Evolutionary conservation across 1,140 invertebrate genomes (phyloP), one percentile per base, ranked within the genome.

Genomic region (Drosophila lacteicornis): DNA sequence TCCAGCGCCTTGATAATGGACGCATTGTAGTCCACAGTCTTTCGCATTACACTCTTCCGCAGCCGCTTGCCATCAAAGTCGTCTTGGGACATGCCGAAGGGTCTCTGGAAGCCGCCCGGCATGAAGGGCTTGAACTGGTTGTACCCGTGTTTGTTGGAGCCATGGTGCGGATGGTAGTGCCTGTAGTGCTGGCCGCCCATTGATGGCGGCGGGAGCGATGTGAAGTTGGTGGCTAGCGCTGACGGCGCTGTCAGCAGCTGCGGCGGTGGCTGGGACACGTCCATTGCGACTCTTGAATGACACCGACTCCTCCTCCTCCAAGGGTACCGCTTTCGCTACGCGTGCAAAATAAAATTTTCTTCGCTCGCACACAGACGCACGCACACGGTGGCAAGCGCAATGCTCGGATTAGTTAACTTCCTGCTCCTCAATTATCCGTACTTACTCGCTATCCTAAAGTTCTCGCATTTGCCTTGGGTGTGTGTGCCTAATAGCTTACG

Each of bases 1-100:
- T 99, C 97, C 80, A 99, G 93, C 85, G 96, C 96, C 92, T 97
- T 97, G 57, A 99, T 97, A 79, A 99, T 96, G 38, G 98, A 96
- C n/a, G 98, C 96, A 95, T 99, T 99, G 93, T 99, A 99, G 94
- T 99, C 99, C 46, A 99, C 98, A 46, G 98, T 99, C 94, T 99
- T 99, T 80, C 98, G 94, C 95, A 99, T 98, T 61, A 99, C 97
- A 73, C 98, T 98, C 94, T 99, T 99, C 80, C 98, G 94, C 63
- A 99, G 94, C 67, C 98, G 95, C 94, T 99, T 99, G 36, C 98
- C 98, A 94, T 99, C 98, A 93, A 98, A 99, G 93, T 98, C 98
- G 91, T 96, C 96, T 82, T 96, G 95, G 43, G 95, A 95, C 95
- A 95, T 95, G 19, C 82, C 91, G 50, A 90, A 91, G 0, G 92